phyloP scores from a whole-genome alignment of 30 jellyfish, hydroid and myxozoan species.

The Aurelia sp. region DNA sequence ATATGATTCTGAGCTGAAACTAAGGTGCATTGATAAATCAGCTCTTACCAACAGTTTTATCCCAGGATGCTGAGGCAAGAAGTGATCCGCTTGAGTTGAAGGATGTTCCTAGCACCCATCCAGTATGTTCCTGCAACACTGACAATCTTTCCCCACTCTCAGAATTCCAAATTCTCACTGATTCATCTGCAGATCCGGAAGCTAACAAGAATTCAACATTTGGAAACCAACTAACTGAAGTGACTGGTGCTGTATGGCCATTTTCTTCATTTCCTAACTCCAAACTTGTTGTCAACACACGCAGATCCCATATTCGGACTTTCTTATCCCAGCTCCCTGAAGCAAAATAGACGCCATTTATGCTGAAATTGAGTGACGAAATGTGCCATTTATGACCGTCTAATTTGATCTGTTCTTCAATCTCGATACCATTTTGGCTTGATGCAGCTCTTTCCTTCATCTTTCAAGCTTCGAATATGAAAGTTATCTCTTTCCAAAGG shows the following conservation, averaged over 20 bases:
- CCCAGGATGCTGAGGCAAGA: slow-evolving; percentile 92
- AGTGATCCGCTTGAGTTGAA: slow-evolving; percentile 55
- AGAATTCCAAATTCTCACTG: slow-evolving; percentile 81
- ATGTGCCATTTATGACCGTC: slow-evolving; percentile 89
- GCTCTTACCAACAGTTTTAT: slow-evolving; percentile 58
- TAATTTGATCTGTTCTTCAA: slow-evolving; percentile 84
- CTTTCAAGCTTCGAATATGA: not conserved
- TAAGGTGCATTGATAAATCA: not conserved
- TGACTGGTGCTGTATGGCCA: slow-evolving; percentile 82
- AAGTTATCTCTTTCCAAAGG: not conserved
- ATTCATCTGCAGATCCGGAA: slow-evolving; percentile 84
- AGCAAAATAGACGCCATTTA: slow-evolving; percentile 85
- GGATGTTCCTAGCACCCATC: slow-evolving; percentile 85
- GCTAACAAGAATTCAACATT: slow-evolving; percentile 78
- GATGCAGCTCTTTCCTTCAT: slow-evolving; percentile 35
- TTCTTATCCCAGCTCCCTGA: slow-evolving; percentile 95
- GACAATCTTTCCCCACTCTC: slow-evolving; percentile 83
- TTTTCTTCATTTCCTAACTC: slow-evolving; percentile 70
- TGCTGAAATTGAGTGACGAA: slow-evolving; percentile 74
- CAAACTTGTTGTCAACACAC: slow-evolving; percentile 66
- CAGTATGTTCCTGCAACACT: slow-evolving; percentile 69
- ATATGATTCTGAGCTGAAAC: no score
- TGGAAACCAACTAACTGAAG: slow-evolving; percentile 91
- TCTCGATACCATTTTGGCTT: slow-evolving; percentile 51
- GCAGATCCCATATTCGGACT: slow-evolving; percentile 80